phyloP scores from a whole-genome alignment of 2,888 invertebrate genomes.

The Drosophila conformis region DNA sequence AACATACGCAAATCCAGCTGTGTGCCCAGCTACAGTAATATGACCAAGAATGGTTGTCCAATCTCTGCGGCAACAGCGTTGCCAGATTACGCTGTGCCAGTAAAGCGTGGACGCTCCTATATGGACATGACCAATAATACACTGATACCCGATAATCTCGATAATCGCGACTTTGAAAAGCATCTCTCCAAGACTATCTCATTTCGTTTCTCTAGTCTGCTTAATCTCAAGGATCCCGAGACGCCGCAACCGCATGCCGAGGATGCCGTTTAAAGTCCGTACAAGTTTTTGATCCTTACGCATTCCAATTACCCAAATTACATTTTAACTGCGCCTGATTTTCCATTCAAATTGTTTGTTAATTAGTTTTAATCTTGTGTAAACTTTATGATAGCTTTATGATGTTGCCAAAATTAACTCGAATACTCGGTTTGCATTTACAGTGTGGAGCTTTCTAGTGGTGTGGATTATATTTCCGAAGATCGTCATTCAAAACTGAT shows the following conservation, averaged over 20 bases:
- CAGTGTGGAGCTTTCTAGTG: not conserved
- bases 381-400: constrained; percentile 28
- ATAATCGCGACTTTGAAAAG: constrained; percentile 84
- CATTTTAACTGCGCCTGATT: constrained; percentile 46
- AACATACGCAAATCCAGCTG: constrained; percentile 80
- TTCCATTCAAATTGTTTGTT: constrained; percentile 75
- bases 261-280: constrained; percentile 54
- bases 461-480: not conserved
- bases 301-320: constrained; percentile 1
- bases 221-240: constrained; percentile 83
- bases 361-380: constrained; percentile 67
- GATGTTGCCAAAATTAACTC: constrained; percentile 54
- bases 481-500: not conserved
- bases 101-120: constrained; percentile 83
- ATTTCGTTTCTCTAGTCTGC: constrained; percentile 84
- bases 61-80: constrained; percentile 39
- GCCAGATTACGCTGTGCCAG: constrained; percentile 82
- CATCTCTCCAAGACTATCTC: constrained; percentile 84
- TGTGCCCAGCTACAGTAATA: constrained; percentile 67
- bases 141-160: constrained; percentile 83
- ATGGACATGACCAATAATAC: constrained; percentile 84
- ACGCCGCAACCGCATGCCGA: constrained; percentile 34
- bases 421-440: constrained; percentile 50
- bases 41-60: constrained; percentile 43
- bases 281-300: not conserved